Conservation (phyloP, 2,797 vertebrate species). For the Clarias pachynema region DNA sequence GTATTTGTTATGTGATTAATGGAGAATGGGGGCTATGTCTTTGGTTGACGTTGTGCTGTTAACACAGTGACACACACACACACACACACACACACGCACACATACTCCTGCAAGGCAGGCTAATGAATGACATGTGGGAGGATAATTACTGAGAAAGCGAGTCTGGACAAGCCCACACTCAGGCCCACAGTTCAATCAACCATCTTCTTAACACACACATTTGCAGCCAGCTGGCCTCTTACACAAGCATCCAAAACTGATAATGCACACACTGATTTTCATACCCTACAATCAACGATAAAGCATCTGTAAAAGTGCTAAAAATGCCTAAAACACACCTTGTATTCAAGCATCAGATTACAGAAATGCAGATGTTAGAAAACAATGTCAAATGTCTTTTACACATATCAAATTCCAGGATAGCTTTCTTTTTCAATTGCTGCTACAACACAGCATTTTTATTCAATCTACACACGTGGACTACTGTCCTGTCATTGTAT, state of each 20-base stretch:
- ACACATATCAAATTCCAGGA: slow-evolving; percentile 25
- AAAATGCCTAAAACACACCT: neutral
- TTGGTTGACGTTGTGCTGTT: slow-evolving; percentile 27
- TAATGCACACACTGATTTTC: neutral
- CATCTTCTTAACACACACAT: slow-evolving; percentile 20
- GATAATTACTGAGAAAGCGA: slow-evolving; percentile 43
- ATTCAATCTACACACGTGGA: neutral
- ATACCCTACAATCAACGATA: neutral
- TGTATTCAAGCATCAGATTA: neutral
- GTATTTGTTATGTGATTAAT: neutral
- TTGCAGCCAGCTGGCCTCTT: slow-evolving; percentile 12
- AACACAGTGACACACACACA: slow-evolving; percentile 27
- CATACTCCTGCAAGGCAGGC: slow-evolving; percentile 23
- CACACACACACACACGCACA: slow-evolving; percentile 33
- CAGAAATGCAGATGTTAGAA: slow-evolving; percentile 23
- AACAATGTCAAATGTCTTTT: slow-evolving; percentile 17
- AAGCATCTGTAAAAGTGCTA: neutral
- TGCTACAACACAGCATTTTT: neutral
- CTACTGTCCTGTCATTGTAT: slow-evolving; percentile 9
- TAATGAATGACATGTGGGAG: slow-evolving; percentile 46
- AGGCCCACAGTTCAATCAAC: slow-evolving; percentile 28
- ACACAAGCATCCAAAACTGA: neutral
- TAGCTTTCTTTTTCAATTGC: neutral
- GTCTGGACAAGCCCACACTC: slow-evolving; percentile 39
- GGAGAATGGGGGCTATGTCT: neutral